Conservation (phyloP, 2,797 vertebrate species). For the Decapterus maruadsi region DNA sequence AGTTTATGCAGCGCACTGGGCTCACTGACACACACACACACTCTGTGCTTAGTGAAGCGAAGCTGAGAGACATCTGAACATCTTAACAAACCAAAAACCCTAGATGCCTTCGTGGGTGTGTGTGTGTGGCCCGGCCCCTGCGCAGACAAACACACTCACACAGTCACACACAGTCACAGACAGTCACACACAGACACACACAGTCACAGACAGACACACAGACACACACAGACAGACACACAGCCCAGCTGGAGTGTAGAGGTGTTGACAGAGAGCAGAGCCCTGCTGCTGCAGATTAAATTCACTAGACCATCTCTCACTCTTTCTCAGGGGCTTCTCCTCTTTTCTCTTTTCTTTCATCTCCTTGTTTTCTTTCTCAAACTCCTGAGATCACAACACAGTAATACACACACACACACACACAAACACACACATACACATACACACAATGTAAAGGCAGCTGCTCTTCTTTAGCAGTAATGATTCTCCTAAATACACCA, state of each 20-base stretch:
- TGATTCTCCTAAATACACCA: constrained; percentile 70
- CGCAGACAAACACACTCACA: constrained; percentile 8
- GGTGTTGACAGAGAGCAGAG: constrained; percentile 83
- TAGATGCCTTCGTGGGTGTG: constrained; percentile 38
- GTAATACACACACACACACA: constrained; percentile 30
- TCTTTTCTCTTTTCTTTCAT: neutral
- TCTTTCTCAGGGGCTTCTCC: neutral
- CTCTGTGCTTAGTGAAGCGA: constrained; percentile 42
- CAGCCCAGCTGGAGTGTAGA: constrained; percentile 75
- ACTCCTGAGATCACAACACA: constrained; percentile 34
- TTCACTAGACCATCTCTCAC: constrained; percentile 46
- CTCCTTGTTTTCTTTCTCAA: constrained; percentile 9
- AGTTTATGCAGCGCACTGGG: no score
- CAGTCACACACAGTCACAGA: constrained; percentile 16
- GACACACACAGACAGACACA: constrained; percentile 30
- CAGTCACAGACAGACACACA: constrained; percentile 30
- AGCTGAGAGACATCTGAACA: constrained; percentile 52
- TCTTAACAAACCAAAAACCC: constrained; percentile 60
- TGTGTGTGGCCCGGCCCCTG: constrained; percentile 45
- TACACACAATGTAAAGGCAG: constrained; percentile 58
- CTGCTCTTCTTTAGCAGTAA: constrained; percentile 65
- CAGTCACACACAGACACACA: constrained; percentile 34
- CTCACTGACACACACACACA: constrained; percentile 3
- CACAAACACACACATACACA: constrained; percentile 11
- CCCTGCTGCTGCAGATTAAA: constrained; percentile 80